phyloP scores from a whole-genome alignment of 1,140 invertebrate species.

The Habropoda laboriosa region DNA sequence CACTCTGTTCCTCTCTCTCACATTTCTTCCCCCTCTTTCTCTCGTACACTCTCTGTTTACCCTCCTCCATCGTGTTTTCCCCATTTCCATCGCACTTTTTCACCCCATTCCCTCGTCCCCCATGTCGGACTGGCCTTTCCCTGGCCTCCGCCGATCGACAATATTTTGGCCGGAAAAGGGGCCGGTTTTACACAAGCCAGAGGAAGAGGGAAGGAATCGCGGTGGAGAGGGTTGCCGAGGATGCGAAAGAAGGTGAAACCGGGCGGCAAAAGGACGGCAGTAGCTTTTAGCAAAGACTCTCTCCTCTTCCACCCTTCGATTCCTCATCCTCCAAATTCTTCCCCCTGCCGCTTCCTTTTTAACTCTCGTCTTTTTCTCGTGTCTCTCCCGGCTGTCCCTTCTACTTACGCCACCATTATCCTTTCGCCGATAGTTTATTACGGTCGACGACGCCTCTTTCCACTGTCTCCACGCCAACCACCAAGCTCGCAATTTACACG shows the following conservation, averaged over 20 bases:
- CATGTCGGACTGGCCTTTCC: not conserved
- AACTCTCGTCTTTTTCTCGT: too few relatives aligned
- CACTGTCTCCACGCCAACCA: too few relatives aligned
- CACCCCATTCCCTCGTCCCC: not conserved
- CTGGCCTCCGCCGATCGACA: not conserved
- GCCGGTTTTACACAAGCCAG: slow-evolving; percentile 11
- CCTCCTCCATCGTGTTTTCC: not conserved
- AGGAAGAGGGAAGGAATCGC: not conserved
- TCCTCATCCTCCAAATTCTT: not conserved
- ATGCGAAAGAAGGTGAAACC: slow-evolving; percentile 10
- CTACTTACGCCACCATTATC: slow-evolving; percentile 28
- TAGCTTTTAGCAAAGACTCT: not conserved
- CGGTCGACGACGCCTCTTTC: slow-evolving; percentile 6
- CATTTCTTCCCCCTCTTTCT: not conserved
- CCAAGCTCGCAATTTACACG: slow-evolving; percentile 24
- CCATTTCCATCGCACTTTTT: slow-evolving; percentile 4
- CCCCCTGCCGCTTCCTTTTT: not conserved
- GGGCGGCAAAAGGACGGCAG: not conserved
- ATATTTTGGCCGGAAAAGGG: slow-evolving; percentile 32
- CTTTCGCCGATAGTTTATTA: slow-evolving; percentile 46
- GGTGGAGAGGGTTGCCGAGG: not conserved
- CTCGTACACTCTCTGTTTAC: too few relatives aligned
- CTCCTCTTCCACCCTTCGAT: not conserved
- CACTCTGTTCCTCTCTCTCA: not conserved
- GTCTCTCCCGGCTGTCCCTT: not conserved